Percentiles rank a stretch among this genome's conserved stretches.
Conservation (phyloP, 2,113 vertebrate genomes). For the Nansenia antarctica region DNA sequence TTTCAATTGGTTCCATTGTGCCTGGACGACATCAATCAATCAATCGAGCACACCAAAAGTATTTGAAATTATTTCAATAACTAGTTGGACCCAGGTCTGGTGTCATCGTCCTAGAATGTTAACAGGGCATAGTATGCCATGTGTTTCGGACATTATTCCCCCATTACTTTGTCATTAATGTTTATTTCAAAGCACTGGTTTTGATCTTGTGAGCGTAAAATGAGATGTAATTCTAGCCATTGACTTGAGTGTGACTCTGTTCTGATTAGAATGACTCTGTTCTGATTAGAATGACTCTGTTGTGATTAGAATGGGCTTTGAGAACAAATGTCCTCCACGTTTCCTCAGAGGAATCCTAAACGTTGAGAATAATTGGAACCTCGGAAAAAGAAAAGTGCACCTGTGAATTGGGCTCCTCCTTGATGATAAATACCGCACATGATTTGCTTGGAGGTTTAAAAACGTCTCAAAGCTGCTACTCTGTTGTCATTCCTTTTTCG, state of each 20-base stretch:
- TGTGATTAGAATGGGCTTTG: neutral
- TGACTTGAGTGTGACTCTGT: too few relatives aligned
- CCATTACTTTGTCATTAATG: neutral
- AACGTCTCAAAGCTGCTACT: neutral
- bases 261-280: too few relatives aligned
- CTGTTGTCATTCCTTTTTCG: neutral
- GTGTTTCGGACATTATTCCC: neutral
- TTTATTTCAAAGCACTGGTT: slow-evolving; percentile 9
- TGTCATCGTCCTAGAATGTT: neutral
- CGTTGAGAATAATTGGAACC: neutral
- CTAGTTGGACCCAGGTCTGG: too few relatives aligned
- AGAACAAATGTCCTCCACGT: neutral
- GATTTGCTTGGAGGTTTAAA: neutral
- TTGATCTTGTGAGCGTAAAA: neutral
- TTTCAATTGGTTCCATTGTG: too few relatives aligned
- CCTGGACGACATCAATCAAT: too few relatives aligned
- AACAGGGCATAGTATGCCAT: neutral
- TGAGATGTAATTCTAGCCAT: neutral
- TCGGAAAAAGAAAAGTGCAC: neutral
- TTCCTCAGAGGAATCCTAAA: neutral
- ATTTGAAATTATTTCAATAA: too few relatives aligned
- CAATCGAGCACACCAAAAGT: too few relatives aligned
- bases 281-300: too few relatives aligned
- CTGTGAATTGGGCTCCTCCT: neutral
- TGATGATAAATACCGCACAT: neutral